These are phyloP conservation scores for Scaptomyza reducta DNA, from an alignment of 2,888 invertebrate genomes.

Conservation along the genomic window DNA sequence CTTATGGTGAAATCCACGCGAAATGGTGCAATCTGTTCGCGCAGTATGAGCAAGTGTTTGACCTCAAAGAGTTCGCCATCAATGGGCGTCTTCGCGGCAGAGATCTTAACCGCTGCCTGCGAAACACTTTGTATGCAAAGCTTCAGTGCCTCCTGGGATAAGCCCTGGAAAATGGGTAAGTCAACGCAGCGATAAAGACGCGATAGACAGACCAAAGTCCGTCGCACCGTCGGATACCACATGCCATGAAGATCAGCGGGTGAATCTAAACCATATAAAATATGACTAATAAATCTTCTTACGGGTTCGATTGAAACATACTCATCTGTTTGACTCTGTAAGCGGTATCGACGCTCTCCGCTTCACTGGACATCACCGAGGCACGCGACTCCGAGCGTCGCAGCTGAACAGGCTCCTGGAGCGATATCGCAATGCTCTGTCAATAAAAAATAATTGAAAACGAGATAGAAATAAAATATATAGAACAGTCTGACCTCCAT, in stretches of 20 bases:
- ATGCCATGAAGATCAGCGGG: slow-evolving; percentile 99
- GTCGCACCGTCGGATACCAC: slow-evolving; percentile 99
- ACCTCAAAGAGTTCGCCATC: slow-evolving; percentile 99
- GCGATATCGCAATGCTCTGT: slow-evolving; percentile 88
- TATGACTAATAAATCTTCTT: not conserved
- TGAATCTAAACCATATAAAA: slow-evolving; percentile 85
- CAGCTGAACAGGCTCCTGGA: slow-evolving; percentile 86
- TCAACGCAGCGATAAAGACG: slow-evolving; percentile 95
- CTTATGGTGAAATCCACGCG: slow-evolving; percentile 97
- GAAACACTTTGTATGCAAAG: slow-evolving; percentile 96
- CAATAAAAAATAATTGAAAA: slow-evolving; percentile 17
- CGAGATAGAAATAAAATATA: not conserved
- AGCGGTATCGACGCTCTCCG: slow-evolving; percentile 86
- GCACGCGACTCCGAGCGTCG: slow-evolving; percentile 88
- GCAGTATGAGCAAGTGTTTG: slow-evolving; percentile 97
- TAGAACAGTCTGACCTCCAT: slow-evolving; percentile 90
- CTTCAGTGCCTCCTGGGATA: slow-evolving; percentile 97
- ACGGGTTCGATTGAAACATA: slow-evolving; percentile 52
- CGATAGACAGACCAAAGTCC: slow-evolving; percentile 97
- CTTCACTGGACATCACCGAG: slow-evolving; percentile 90
- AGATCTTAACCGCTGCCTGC: slow-evolving; percentile 91
- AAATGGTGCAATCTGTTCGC: slow-evolving; percentile 99
- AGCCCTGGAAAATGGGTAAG: slow-evolving; percentile 96
- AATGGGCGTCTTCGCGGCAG: slow-evolving; percentile 89
- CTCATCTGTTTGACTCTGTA: slow-evolving; percentile 81